Evolutionary conservation across 1,140 invertebrate species (phyloP).

Genomic region (Drosophila rhopaloa): DNA sequence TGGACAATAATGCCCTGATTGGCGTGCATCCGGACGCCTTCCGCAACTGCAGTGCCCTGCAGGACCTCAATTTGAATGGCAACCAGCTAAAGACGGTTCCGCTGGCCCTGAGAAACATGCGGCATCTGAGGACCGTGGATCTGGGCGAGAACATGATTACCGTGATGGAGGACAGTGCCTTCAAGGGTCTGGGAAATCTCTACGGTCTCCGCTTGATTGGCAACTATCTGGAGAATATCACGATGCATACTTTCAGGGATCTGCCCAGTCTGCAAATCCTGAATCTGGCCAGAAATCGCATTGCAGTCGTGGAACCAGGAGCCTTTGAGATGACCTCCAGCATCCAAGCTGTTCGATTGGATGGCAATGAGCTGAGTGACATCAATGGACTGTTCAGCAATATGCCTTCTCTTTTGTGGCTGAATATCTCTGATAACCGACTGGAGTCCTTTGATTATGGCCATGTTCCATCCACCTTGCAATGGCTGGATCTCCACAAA

Average conservation of each 20-base stretch:
- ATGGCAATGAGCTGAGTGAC: slow-evolving; percentile 93
- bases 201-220: slow-evolving; percentile 94
- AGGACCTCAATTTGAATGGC: slow-evolving; percentile 93
- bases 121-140: slow-evolving; percentile 91
- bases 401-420: slow-evolving; percentile 92
- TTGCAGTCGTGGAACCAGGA: slow-evolving; percentile 91
- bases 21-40: slow-evolving; percentile 92
- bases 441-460: slow-evolving; percentile 96
- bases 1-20: slow-evolving; percentile 92
- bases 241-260: slow-evolving; percentile 91
- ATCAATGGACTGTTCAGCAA: slow-evolving; percentile 94
- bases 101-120: slow-evolving; percentile 89
- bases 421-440: slow-evolving; percentile 96
- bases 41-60: slow-evolving; percentile 92
- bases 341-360: slow-evolving; percentile 93
- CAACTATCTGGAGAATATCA: slow-evolving; percentile 94
- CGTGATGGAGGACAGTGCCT: slow-evolving; percentile 91
- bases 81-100: slow-evolving; percentile 93
- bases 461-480: slow-evolving; percentile 91
- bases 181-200: slow-evolving; percentile 91
- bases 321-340: slow-evolving; percentile 92
- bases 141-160: slow-evolving; percentile 93
- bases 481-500: slow-evolving; percentile 95
- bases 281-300: slow-evolving; percentile 94
- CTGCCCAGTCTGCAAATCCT: slow-evolving; percentile 93